Evolutionary conservation across 2,113 vertebrate genomes (phyloP).

Genomic region (Stegostoma tigrinum): DNA sequence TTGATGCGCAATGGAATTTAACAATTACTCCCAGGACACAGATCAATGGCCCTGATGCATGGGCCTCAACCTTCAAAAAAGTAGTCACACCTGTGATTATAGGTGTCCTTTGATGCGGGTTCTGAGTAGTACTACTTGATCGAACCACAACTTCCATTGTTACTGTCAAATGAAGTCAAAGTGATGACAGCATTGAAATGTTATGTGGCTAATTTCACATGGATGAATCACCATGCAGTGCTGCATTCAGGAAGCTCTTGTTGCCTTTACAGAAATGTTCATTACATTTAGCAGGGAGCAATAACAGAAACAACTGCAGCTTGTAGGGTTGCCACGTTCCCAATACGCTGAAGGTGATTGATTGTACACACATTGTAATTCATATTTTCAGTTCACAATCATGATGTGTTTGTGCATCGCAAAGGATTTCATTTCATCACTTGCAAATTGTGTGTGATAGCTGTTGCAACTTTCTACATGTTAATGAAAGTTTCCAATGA

Average conservation of each 20-base stretch:
- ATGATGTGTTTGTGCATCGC: not conserved
- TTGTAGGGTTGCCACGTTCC: not conserved
- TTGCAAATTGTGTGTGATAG: constrained; percentile 28
- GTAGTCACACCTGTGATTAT: not conserved
- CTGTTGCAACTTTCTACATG: constrained; percentile 24
- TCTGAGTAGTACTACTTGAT: not conserved
- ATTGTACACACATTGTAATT: constrained; percentile 9
- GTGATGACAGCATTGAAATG: not conserved
- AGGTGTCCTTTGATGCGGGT: not conserved
- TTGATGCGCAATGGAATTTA: not conserved
- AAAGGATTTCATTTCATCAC: constrained; percentile 4
- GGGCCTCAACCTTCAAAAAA: not conserved
- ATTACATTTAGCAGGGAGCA: constrained; percentile 4
- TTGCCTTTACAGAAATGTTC: not conserved
- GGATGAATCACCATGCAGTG: not conserved
- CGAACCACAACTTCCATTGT: not conserved
- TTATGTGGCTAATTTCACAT: not conserved
- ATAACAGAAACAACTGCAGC: constrained; percentile 1
- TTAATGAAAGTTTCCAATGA: constrained; percentile 1
- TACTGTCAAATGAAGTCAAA: not conserved
- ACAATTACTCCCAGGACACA: not conserved
- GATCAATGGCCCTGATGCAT: not conserved
- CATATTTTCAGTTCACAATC: constrained; percentile 5
- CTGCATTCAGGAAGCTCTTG: not conserved
- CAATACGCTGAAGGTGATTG: not conserved